Evolutionary conservation across 2,113 vertebrate species (phyloP).

Genomic region (Myotis davidii): DNA sequence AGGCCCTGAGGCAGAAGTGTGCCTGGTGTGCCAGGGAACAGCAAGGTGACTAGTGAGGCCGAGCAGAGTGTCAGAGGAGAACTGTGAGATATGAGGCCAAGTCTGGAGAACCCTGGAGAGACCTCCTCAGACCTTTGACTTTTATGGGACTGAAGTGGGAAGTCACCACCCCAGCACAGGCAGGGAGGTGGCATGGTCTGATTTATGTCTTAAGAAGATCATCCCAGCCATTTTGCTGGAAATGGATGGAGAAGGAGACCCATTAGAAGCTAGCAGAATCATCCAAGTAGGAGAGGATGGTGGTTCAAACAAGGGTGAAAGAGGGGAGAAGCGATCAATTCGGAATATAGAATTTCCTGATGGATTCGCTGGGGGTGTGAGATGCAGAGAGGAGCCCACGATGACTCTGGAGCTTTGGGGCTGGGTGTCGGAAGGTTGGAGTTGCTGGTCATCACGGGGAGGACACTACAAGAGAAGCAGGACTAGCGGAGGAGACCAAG

Average conservation of each 20-base stretch:
- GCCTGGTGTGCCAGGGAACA: no score
- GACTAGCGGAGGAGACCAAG: neutral
- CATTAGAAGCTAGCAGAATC: neutral
- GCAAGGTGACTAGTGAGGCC: neutral
- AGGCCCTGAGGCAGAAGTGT: neutral
- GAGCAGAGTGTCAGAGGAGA: neutral
- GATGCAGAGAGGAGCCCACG: neutral
- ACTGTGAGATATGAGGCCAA: neutral
- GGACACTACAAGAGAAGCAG: neutral
- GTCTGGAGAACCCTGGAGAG: neutral
- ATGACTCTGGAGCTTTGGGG: neutral
- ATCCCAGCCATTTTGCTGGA: neutral
- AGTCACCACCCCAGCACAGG: neutral
- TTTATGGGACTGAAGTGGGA: neutral
- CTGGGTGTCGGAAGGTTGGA: fast-evolving
- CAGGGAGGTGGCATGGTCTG: neutral
- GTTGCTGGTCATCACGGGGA: neutral
- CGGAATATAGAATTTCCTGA: neutral
- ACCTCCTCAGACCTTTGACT: neutral
- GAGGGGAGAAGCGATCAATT: neutral
- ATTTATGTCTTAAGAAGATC: neutral
- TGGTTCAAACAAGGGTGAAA: neutral
- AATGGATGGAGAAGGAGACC: neutral
- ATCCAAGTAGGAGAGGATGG: neutral
- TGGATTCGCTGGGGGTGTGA: neutral